Base-by-base conservation (phyloP, 2,797 vertebrate genomes). In the Eospalax fontanierii region DNA sequence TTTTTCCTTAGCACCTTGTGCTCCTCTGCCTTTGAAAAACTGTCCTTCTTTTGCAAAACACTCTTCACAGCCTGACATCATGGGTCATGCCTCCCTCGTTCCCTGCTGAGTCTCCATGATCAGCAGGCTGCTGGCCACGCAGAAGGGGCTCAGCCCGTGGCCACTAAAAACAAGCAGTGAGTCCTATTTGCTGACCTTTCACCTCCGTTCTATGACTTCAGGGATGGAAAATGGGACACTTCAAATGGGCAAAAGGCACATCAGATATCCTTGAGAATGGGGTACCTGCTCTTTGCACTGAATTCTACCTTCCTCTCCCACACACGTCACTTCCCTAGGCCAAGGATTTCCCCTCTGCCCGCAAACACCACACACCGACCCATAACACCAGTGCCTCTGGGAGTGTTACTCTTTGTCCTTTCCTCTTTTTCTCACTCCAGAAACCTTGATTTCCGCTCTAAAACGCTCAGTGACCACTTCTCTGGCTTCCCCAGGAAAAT, bases 381-480 rank as follows among this genome's bases (percentile, higher is more conserved):
- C 14, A 0, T 0, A 4, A 35, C 57, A 35, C 68, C 6, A 16
- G 0, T 18, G 10, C 43, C 50, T 76, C n/a, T 30, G 2, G 18
- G 12, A 33, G 2, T 28, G 8, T 8, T 21, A 22, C 3, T 43
- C 65, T 57, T n/a, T 70, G 26, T 26, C 59, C 73, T 46, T 46
- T 28, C n/a, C 18, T 14, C 28, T 28, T 74, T n/a, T 87, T 22
- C 22, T 68, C 61, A 63, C 28, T 15, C 8, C 11, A 10, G 43
- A 9, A 86, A 59, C n/a, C 50, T 57, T 50, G 28, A 35, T 46
- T 46, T 30, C 19, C 7, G 15, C 28, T 24, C 63, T 26, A 50
- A 70, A 81, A 28, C 40, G 19, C 43, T 80, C 54, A 30, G 14
- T 6, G 30, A 26, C 65, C 59, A 18, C 30, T n/a, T 59, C 35